phyloP scores from a whole-genome alignment of 2,113 vertebrate species.

The Tachycineta bicolor region DNA sequence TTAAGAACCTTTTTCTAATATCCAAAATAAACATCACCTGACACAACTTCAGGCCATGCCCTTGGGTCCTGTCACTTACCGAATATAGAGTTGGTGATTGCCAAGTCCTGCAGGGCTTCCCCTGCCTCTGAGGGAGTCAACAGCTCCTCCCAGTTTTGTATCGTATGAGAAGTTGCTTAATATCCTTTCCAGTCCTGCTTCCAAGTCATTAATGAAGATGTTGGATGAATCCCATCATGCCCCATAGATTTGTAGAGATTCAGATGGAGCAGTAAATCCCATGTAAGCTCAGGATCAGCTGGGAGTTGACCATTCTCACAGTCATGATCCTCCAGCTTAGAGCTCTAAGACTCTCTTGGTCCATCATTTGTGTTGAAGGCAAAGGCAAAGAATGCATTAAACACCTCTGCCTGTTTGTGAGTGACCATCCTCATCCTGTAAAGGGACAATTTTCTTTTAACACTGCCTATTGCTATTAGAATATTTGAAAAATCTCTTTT shows the following conservation, averaged over 20 bases:
- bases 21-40: background rate
- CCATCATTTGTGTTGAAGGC: background rate
- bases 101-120: background rate
- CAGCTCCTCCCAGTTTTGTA: background rate
- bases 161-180: background rate
- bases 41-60: background rate
- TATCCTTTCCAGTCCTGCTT: background rate
- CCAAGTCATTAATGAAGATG: background rate
- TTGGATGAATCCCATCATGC: background rate
- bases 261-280: background rate
- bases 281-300: background rate
- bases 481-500: background rate
- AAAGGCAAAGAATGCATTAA: background rate
- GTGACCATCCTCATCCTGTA: background rate
- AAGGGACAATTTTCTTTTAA: background rate
- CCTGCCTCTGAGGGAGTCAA: background rate
- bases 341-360: background rate
- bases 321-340: background rate
- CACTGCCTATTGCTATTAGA: rapidly evolving
- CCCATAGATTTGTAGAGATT: background rate
- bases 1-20: background rate
- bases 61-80: rapidly evolving
- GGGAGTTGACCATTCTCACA: background rate
- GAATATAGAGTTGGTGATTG: background rate
- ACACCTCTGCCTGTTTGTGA: background rate